Percentiles rank a stretch among this genome's conserved stretches.
Evolutionary conservation across 2,888 invertebrate genomes (phyloP).

Genomic region (Drosophila planitibia): DNA sequence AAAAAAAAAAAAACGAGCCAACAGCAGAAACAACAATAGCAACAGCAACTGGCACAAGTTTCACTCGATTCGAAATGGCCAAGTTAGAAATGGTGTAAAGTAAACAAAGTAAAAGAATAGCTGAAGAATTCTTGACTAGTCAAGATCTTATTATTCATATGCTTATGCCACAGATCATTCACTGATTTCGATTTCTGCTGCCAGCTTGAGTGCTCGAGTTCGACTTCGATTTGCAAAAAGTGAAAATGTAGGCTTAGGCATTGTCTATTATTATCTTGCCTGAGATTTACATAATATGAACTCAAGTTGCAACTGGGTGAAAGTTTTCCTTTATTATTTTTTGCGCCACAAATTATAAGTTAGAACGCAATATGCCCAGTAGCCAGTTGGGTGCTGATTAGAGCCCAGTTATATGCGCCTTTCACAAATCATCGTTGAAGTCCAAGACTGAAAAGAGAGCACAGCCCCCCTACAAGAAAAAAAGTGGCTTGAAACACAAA

Average conservation of each 20-base stretch:
- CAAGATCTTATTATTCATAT: conserved; percentile 37
- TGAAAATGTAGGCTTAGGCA: conserved; percentile 63
- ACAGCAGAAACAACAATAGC: conserved; percentile 14
- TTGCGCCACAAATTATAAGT: conserved; percentile 64
- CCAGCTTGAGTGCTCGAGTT: conserved; percentile 53
- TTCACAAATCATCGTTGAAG: conserved; percentile 69
- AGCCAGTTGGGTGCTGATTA: conserved; percentile 38
- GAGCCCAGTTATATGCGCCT: conserved; percentile 43
- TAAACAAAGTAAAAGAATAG: conserved; percentile 8
- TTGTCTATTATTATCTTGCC: conserved; percentile 25
- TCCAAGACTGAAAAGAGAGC: conserved; percentile 29
- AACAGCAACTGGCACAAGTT: conserved; percentile 56
- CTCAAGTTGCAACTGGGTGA: conserved; percentile 47
- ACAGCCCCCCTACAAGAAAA: conserved; percentile 14
- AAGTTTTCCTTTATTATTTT: conserved; percentile 44
- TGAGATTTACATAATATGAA: conserved; percentile 71
- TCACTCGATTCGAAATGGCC: conserved; percentile 51
- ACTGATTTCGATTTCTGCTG: conserved; percentile 60
- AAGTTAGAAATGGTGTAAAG: conserved; percentile 15
- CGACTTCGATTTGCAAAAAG: conserved; percentile 67
- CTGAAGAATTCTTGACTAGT: conserved; percentile 13
- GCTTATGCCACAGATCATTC: conserved; percentile 23
- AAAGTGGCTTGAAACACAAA: conserved; percentile 38
- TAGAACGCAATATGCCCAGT: conserved; percentile 67
- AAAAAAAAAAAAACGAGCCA: not conserved